phyloP scores from a whole-genome alignment of 2,888 invertebrate genomes.

The Drosophila mercatorum region DNA sequence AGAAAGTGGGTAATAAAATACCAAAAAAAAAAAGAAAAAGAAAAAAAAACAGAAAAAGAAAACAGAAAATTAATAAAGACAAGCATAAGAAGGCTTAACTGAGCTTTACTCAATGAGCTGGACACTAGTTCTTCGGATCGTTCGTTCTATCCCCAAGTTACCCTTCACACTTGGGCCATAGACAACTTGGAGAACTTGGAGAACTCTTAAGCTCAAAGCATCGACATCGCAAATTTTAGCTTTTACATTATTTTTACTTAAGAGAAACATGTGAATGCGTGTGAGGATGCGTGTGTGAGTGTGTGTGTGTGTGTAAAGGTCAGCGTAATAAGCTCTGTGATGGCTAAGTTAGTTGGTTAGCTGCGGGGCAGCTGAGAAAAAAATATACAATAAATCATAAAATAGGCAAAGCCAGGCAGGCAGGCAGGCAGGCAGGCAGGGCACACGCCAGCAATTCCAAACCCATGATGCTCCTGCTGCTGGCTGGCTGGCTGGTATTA shows the following conservation, averaged over 20 bases:
- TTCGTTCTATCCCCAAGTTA: neutral
- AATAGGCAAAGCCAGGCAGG: conserved; percentile 66
- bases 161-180: neutral
- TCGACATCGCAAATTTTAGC: conserved; percentile 40
- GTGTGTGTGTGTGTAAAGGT: conserved; percentile 59
- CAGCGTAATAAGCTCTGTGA: conserved; percentile 65
- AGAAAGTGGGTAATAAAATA: conserved; percentile 1
- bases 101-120: conserved; percentile 52
- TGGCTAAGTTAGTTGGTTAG: conserved; percentile 48
- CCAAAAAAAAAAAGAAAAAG: neutral
- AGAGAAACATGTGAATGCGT: conserved; percentile 1
- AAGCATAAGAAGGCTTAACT: conserved; percentile 40
- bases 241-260: conserved; percentile 28
- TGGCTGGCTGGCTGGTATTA: neutral
- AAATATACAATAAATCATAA: conserved; percentile 77
- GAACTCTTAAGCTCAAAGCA: conserved; percentile 26
- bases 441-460: conserved; percentile 32
- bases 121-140: conserved; percentile 27
- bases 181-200: conserved; percentile 20
- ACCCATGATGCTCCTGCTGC: neutral
- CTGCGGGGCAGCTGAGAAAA: conserved; percentile 42
- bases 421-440: conserved; percentile 8
- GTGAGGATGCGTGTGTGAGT: conserved; percentile 1
- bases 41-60: neutral
- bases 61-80: conserved; percentile 44